Conservation (phyloP, 2,888 invertebrate genomes). For the Dermolepida albohirtum region DNA sequence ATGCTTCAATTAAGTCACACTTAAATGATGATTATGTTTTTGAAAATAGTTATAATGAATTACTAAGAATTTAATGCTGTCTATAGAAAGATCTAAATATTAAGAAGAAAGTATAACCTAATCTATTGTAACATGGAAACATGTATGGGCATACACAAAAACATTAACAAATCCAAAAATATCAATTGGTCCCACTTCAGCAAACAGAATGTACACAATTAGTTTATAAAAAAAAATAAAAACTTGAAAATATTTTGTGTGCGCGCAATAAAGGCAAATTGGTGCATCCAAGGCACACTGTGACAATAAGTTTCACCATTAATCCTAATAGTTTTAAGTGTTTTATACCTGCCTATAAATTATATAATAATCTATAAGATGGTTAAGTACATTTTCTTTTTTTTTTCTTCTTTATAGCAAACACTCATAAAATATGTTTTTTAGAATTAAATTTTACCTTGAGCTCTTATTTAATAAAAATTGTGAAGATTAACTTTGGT, state of each 20-base stretch:
- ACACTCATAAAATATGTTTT: too few relatives aligned
- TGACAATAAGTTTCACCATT: slow-evolving; percentile 1
- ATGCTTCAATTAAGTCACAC: too few relatives aligned
- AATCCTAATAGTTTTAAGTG: neutral
- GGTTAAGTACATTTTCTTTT: slow-evolving; percentile 19
- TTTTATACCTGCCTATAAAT: too few relatives aligned
- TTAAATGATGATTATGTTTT: too few relatives aligned
- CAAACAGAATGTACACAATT: slow-evolving; percentile 3
- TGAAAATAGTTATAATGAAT: too few relatives aligned
- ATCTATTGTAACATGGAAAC: too few relatives aligned
- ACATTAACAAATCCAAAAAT: too few relatives aligned
- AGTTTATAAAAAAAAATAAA: slow-evolving; percentile 2
- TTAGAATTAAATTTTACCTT: neutral
- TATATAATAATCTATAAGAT: too few relatives aligned
- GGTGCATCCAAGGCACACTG: slow-evolving; percentile 34
- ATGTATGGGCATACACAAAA: too few relatives aligned
- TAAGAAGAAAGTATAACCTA: too few relatives aligned
- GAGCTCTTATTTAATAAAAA: slow-evolving; percentile 24
- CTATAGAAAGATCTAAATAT: too few relatives aligned
- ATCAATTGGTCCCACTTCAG: slow-evolving; percentile 14
- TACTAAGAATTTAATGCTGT: too few relatives aligned
- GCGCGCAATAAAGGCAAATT: slow-evolving; percentile 20
- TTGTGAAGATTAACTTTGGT: slow-evolving; percentile 52
- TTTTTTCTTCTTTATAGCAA: neutral
- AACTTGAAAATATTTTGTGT: neutral